Conservation (phyloP, 2,888 invertebrate genomes). For the Eueremaeus valkanovi region DNA sequence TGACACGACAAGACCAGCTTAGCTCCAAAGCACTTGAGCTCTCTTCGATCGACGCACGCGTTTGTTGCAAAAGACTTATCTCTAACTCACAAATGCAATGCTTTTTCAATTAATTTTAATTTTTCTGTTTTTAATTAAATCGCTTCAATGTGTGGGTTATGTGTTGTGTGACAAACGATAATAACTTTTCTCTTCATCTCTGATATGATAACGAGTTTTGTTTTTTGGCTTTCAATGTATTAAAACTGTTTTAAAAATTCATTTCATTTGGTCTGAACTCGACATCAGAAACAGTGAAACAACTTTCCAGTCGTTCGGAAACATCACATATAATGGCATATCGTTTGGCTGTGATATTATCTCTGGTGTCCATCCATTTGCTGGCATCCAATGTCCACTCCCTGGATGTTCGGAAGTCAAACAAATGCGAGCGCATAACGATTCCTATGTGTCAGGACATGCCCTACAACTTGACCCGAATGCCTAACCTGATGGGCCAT, state of each 20-base stretch:
- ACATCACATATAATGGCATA: background rate
- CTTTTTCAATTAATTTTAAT: background rate
- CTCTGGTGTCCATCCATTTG: background rate
- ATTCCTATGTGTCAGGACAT: conserved; percentile 75
- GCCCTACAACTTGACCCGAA: conserved; percentile 77
- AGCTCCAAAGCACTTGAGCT: background rate
- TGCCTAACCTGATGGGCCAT: conserved; percentile 82
- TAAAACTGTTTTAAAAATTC: too few relatives aligned
- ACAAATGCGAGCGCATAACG: conserved; percentile 71
- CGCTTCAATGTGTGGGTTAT: too few relatives aligned
- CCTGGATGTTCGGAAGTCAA: background rate
- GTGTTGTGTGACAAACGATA: background rate
- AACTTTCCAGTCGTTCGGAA: background rate
- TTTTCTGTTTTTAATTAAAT: background rate
- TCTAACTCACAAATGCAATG: background rate
- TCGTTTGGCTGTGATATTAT: conserved; percentile 21
- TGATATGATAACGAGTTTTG: too few relatives aligned
- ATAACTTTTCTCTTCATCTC: background rate
- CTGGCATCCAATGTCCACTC: background rate
- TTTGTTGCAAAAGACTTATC: conserved; percentile 9
- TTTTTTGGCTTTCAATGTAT: too few relatives aligned
- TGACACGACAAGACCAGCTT: background rate
- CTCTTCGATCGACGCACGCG: conserved; percentile 10
- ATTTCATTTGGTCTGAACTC: background rate
- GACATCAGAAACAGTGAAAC: background rate